These are phyloP conservation scores for Danio rerio DNA, from an alignment of 2,113 vertebrate species.

Conservation along the genomic window DNA sequence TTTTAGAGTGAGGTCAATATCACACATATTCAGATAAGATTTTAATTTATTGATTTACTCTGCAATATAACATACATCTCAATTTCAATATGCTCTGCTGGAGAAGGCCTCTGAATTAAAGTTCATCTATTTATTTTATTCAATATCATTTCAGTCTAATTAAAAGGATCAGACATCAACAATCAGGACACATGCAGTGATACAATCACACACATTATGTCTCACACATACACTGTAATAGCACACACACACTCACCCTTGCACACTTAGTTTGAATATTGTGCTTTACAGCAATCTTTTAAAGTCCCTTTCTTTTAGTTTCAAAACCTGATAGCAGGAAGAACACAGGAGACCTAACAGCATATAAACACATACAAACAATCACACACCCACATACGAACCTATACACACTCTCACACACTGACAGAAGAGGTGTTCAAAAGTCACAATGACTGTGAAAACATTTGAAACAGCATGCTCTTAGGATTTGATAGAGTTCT, in stretches of 20 bases:
- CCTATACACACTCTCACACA: slow-evolving; percentile 28
- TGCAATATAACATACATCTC: slow-evolving; percentile 56
- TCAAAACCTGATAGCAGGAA: slow-evolving; percentile 53
- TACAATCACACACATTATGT: slow-evolving; percentile 52
- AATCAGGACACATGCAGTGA: slow-evolving; percentile 69
- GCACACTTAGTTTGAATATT: slow-evolving; percentile 55
- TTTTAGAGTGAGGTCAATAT: too few relatives aligned
- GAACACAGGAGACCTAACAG: slow-evolving; percentile 35
- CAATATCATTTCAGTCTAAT: slow-evolving; percentile 19
- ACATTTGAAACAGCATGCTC: slow-evolving; percentile 52
- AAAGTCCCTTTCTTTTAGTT: slow-evolving; percentile 44
- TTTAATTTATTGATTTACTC: slow-evolving; percentile 70
- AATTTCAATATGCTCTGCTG: slow-evolving; percentile 51
- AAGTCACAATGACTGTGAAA: slow-evolving; percentile 35
- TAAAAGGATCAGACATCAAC: slow-evolving; percentile 53
- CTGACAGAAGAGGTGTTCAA: slow-evolving; percentile 25
- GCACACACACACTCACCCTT: slow-evolving; percentile 20
- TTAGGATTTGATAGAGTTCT: slow-evolving; percentile 47
- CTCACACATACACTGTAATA: background rate
- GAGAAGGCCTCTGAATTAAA: slow-evolving; percentile 53
- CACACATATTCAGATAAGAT: slow-evolving; percentile 26
- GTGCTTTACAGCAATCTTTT: slow-evolving; percentile 69
- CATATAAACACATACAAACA: slow-evolving; percentile 48
- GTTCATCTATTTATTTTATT: slow-evolving; percentile 25
- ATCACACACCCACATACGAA: slow-evolving; percentile 36